phyloP scores from a whole-genome alignment of 2,797 vertebrate species.

The Adrianichthys oophorus region DNA sequence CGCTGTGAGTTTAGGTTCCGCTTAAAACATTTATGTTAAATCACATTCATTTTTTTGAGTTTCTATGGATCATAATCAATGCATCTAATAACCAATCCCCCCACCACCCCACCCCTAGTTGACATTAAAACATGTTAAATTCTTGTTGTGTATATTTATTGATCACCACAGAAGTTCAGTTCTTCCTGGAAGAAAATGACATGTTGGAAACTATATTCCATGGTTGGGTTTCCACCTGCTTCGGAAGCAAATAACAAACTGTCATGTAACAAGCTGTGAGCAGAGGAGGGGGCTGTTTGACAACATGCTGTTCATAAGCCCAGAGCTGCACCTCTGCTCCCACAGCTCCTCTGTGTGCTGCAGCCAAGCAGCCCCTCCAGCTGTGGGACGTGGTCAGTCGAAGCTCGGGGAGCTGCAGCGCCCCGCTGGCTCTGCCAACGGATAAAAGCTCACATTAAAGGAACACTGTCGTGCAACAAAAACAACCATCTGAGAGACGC shows the following conservation, averaged over 20 bases:
- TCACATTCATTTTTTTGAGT: too few relatives aligned
- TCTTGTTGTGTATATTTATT: too few relatives aligned
- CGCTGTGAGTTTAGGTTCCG: too few relatives aligned
- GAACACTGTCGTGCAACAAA: conserved; percentile 15
- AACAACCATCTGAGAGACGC: conserved; percentile 15
- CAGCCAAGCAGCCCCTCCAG: conserved; percentile 51
- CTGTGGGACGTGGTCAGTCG: conserved; percentile 66
- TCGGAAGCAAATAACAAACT: conserved; percentile 31
- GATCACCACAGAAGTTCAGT: too few relatives aligned
- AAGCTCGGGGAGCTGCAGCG: conserved; percentile 66
- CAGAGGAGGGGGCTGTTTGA: conserved; percentile 73
- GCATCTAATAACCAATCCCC: too few relatives aligned
- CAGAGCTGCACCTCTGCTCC: conserved; percentile 48
- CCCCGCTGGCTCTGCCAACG: conserved; percentile 65
- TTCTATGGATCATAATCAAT: too few relatives aligned
- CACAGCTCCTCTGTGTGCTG: conserved; percentile 45
- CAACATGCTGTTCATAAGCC: conserved; percentile 44
- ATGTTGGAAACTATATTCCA: conserved; percentile 15
- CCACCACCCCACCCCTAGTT: too few relatives aligned
- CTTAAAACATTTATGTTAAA: too few relatives aligned
- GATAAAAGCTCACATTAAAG: conserved; percentile 13
- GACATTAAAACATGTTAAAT: too few relatives aligned
- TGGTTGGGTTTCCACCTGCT: conserved; percentile 31
- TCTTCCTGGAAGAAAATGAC: too few relatives aligned
- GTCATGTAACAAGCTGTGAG: conserved; percentile 57